A percentile compares a stretch with the other conserved stretches of the same genome.
Evolutionary conservation across 2,797 vertebrate genomes (phyloP).

Genomic region (Bradypodion ventrale): DNA sequence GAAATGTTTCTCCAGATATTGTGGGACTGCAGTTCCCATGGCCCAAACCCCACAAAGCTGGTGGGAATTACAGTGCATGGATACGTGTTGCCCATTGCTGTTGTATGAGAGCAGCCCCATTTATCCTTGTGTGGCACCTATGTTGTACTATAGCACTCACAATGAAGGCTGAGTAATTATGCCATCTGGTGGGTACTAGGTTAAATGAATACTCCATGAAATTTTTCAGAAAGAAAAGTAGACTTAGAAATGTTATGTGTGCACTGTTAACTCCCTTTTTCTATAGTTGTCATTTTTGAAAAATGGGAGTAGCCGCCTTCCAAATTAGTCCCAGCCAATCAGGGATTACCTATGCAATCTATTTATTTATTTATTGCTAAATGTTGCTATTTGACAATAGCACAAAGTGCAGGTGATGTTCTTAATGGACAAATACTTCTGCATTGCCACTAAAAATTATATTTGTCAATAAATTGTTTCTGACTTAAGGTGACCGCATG

Average conservation of each 20-base stretch:
- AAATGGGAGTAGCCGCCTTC: background rate
- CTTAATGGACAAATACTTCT: background rate
- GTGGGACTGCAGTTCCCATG: background rate
- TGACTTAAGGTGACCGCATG: too few relatives aligned
- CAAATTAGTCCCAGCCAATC: background rate
- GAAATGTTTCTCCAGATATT: background rate
- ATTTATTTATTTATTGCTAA: background rate
- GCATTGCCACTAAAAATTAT: background rate
- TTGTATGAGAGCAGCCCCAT: background rate
- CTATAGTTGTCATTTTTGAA: background rate
- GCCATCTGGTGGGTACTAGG: too few relatives aligned
- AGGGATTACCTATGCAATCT: background rate
- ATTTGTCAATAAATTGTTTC: too few relatives aligned
- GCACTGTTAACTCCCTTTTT: background rate
- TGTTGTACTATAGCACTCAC: too few relatives aligned
- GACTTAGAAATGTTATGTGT: too few relatives aligned
- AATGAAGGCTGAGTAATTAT: too few relatives aligned
- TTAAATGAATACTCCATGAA: background rate
- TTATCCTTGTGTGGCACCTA: too few relatives aligned
- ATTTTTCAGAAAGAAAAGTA: background rate
- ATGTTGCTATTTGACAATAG: background rate
- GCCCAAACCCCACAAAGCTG: background rate
- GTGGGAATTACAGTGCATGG: background rate
- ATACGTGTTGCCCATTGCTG: background rate
- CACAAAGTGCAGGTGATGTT: background rate